Base-by-base conservation (phyloP, 2,113 vertebrate species). In the Onychorhynchus coronatus region DNA sequence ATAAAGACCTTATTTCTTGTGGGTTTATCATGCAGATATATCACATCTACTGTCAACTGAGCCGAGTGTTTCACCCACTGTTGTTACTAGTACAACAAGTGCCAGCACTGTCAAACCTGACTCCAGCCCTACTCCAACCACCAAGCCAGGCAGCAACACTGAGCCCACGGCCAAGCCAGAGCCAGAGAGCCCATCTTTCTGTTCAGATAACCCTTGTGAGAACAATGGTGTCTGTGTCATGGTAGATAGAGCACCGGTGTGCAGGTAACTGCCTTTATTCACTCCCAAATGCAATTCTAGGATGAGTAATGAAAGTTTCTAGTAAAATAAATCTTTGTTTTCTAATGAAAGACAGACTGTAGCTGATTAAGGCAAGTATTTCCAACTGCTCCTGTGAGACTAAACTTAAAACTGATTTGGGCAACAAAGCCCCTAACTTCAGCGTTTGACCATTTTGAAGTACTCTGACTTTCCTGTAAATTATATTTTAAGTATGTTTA, bases 211-310 rank as follows among this genome's bases (percentile, higher is more conserved):
- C 28, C 30, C 19, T 2, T 99, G 99, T 97, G 81, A 98, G 86
- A 99, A 99, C 3, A 95, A 94, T 0, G 99, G 99, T 1, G 24
- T 99, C 81, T 99, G 99, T 13, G 9, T 97, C 24, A 12, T 96
- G 66, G 94, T 95, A 1, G 16, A 92, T 0, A 86, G 49, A 21
- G 74, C 49, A 61, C 62, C 98, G 0, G 94, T 92, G 33, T 99
- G 99, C 98, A 99, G 98, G 99, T 99, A 97, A 93, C 55, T 65
- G 59, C 25, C 44, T 82, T 72, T 39, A n/a, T 39, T 75, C 41
- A 37, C 31, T 61, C 70, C 68, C 63, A 92, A 67, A 35, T 25
- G 37, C 58, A 50, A 27, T 44, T 42, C 84, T 50, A 21, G 61
- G 37, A 55, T 55, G 56, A 88, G 11, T 44, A 62, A 71, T 71